Conservation (phyloP, 1,140 invertebrate genomes). For the Drosophila prosaltans region DNA sequence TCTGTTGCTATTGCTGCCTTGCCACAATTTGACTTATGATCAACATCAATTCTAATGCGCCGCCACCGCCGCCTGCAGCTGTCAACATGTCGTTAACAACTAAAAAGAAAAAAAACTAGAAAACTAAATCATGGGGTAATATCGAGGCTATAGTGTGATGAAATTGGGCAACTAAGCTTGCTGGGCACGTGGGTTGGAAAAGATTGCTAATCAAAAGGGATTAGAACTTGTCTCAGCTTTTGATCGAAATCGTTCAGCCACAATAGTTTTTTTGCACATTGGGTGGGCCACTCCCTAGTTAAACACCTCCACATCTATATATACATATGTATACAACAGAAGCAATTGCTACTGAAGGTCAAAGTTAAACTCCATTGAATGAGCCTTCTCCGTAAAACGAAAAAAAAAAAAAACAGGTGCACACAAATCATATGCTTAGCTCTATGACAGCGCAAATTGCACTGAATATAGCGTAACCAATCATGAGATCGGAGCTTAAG, state of each 20-base stretch:
- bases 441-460: conserved; percentile 59
- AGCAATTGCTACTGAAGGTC: conserved; percentile 7
- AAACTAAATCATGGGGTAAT: not conserved
- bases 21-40: conserved; percentile 80
- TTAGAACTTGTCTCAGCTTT: too few species aligned
- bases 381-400: too few species aligned
- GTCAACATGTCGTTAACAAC: conserved; percentile 79
- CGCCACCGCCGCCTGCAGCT: conserved; percentile 73
- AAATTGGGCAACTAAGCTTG: conserved; percentile 2
- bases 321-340: too few species aligned
- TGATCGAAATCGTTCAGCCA: not conserved
- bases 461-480: not conserved
- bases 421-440: conserved; percentile 50
- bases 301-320: too few species aligned
- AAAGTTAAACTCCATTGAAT: conserved; percentile 1
- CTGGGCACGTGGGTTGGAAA: not conserved
- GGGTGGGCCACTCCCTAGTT: not conserved
- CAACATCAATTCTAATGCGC: conserved; percentile 78
- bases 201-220: conserved; percentile 5
- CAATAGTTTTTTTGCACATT: not conserved
- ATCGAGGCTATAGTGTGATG: not conserved
- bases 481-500: conserved; percentile 10
- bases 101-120: conserved; percentile 44
- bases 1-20: conserved; percentile 29
- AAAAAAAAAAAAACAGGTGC: not conserved